Percentiles rank a stretch among this genome's conserved stretches.
phyloP scores from a whole-genome alignment of 2,797 vertebrate species.

The Clamator glandarius region DNA sequence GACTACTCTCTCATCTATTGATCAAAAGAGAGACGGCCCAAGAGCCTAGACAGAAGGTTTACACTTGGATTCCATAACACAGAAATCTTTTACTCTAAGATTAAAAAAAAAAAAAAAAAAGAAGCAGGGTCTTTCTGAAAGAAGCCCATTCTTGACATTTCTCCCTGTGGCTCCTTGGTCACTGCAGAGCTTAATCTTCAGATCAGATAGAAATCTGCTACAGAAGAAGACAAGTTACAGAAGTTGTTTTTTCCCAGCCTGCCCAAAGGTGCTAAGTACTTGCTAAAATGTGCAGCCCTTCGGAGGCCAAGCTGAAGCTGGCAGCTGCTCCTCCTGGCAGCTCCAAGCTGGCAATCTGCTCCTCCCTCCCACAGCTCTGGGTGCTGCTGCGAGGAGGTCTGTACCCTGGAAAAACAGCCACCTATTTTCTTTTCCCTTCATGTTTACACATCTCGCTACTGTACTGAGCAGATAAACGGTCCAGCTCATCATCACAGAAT shows the following conservation, averaged over 20 bases:
- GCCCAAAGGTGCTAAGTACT: neutral
- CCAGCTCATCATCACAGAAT: neutral
- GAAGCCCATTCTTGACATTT: neutral
- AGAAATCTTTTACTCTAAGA: neutral
- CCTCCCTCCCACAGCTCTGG: neutral
- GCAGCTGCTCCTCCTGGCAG: conserved; percentile 18
- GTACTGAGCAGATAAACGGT: neutral
- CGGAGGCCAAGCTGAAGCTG: neutral
- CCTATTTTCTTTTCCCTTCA: neutral
- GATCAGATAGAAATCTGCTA: neutral
- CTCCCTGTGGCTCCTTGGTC: neutral
- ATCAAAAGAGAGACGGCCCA: neutral
- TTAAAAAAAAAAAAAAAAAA: neutral
- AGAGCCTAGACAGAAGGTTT: neutral
- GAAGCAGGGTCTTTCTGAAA: rapidly evolving
- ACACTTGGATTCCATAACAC: neutral
- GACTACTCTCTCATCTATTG: neutral
- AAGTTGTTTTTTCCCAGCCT: conserved; percentile 27
- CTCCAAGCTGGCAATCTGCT: neutral
- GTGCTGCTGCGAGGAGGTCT: neutral
- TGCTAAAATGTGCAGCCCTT: conserved; percentile 28
- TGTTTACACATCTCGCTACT: rapidly evolving
- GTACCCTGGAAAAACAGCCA: neutral
- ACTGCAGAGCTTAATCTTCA: neutral
- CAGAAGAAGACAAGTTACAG: neutral